These are phyloP conservation scores for Margaritifera margaritifera DNA, from an alignment of 2,888 invertebrate genomes.

Conservation along the genomic window DNA sequence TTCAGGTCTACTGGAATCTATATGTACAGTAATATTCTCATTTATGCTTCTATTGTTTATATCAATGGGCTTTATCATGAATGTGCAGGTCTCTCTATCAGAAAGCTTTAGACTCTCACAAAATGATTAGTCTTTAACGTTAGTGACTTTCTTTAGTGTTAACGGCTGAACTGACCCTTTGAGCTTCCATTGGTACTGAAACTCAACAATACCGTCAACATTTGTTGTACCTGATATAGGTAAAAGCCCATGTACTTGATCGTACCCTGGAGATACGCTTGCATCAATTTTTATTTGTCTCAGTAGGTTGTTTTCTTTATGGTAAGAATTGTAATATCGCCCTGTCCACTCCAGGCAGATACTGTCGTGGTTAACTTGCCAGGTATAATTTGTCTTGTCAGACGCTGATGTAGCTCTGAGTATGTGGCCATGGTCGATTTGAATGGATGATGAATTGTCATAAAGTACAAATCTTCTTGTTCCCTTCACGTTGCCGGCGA, in stretches of 20 bases:
- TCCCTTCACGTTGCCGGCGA: conserved; percentile 31
- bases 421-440: not conserved
- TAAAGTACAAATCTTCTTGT: conserved; percentile 38
- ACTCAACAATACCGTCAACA: conserved; percentile 28
- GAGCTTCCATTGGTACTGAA: conserved; percentile 13
- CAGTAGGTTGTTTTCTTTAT: conserved; percentile 23
- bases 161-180: not conserved
- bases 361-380: conserved; percentile 37
- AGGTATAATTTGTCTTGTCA: conserved; percentile 17
- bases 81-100: conserved; percentile 26
- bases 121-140: conserved; percentile 11
- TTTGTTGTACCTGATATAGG: conserved; percentile 38
- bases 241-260: conserved; percentile 30
- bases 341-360: conserved; percentile 38
- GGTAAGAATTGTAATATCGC: conserved; percentile 33
- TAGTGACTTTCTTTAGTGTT: not conserved
- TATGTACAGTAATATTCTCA: conserved; percentile 19
- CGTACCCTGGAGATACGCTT: conserved; percentile 20
- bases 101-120: conserved; percentile 13
- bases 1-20: conserved; percentile 31
- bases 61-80: conserved; percentile 24
- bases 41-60: conserved; percentile 24
- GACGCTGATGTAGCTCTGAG: conserved; percentile 29
- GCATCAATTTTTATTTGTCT: conserved; percentile 21
- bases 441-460: conserved; percentile 32